Evolutionary conservation across 2,888 invertebrate genomes (phyloP).

Genomic region (Polyommatus iphigenia): DNA sequence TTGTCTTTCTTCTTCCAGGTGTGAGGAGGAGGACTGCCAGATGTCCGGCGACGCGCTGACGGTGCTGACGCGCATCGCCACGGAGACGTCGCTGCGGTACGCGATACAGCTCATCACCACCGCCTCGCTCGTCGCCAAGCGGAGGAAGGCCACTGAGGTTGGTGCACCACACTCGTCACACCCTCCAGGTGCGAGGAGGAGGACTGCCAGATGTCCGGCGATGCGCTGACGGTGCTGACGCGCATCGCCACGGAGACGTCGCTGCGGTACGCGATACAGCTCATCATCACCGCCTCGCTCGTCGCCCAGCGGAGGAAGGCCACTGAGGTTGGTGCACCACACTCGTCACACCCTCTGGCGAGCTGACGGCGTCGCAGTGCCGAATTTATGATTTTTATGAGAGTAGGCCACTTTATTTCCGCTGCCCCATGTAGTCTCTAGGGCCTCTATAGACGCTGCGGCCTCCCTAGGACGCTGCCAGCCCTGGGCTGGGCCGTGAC

Average conservation of each 20-base stretch:
- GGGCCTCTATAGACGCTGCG: too few species aligned
- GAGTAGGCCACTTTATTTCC: too few species aligned
- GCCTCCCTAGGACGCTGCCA: too few species aligned
- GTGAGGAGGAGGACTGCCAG: constrained; percentile 98
- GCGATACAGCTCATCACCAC: constrained; percentile 98
- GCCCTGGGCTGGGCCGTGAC: too few species aligned
- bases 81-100: constrained; percentile 96
- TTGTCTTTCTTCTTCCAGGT: constrained; percentile 73
- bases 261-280: constrained; percentile 97
- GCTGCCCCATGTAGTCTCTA: too few species aligned
- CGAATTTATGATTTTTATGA: too few species aligned
- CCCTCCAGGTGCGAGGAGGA: constrained; percentile 94
- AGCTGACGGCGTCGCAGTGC: constrained; percentile 91
- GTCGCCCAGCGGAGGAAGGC: constrained; percentile 95
- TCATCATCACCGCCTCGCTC: constrained; percentile 97
- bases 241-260: constrained; percentile 96
- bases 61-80: constrained; percentile 94
- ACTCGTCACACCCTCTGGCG: constrained; percentile 55
- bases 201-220: constrained; percentile 95
- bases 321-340: constrained; percentile 81
- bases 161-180: background rate
- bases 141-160: constrained; percentile 93
- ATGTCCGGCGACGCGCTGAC: constrained; percentile 94
- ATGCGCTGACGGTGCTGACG: constrained; percentile 94
- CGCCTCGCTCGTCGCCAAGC: constrained; percentile 94